phyloP scores from a whole-genome alignment of 2,113 vertebrate genomes.

The Sorex fumeus region DNA sequence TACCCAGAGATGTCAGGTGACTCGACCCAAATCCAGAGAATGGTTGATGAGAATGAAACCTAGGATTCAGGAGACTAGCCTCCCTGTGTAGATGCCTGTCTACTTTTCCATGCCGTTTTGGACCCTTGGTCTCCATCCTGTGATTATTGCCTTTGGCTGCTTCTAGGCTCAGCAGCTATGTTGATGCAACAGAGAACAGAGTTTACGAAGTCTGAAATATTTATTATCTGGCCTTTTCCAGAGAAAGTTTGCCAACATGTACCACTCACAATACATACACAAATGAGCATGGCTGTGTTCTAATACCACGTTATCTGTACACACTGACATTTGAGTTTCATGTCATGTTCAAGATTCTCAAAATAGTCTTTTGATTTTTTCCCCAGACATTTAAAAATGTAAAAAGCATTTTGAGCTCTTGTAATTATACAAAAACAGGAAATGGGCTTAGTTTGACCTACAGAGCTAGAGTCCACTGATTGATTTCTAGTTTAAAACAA shows the following conservation, averaged over 20 bases:
- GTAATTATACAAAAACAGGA: conserved; percentile 39
- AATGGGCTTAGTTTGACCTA: conserved; percentile 9
- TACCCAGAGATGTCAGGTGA: neutral
- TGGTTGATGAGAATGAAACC: neutral
- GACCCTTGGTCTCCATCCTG: neutral
- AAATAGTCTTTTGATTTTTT: conserved; percentile 35
- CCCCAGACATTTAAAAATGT: conserved; percentile 32
- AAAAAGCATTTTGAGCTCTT: conserved; percentile 9
- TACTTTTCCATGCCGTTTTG: neutral
- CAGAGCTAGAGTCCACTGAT: neutral
- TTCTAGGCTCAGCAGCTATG: neutral
- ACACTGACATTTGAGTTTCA: conserved; percentile 30
- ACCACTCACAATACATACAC: neutral
- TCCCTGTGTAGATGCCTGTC: neutral
- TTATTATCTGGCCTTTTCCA: neutral
- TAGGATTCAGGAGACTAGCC: neutral
- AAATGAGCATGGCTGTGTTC: neutral
- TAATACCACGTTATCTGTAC: neutral
- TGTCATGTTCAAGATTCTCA: conserved; percentile 50
- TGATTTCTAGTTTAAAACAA: neutral
- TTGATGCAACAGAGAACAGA: neutral
- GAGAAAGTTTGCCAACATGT: neutral
- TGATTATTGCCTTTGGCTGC: neutral
- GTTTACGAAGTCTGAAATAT: neutral
- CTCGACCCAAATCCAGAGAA: neutral